Base-by-base conservation (phyloP, 2,797 vertebrate species). In the Pipistrellus kuhlii region DNA sequence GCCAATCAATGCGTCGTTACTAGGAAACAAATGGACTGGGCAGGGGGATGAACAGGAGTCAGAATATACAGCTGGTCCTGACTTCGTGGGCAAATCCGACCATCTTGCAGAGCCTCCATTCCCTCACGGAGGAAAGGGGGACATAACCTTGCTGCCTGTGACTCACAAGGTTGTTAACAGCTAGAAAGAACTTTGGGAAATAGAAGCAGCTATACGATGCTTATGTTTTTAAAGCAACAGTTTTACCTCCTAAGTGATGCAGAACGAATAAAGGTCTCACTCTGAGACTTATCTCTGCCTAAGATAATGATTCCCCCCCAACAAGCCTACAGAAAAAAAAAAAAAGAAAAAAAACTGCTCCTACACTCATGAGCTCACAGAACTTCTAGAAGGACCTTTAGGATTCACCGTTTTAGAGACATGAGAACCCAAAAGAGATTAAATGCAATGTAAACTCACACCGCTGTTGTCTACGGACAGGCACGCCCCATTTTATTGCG, bases 211-310 rank as follows among this genome's bases (percentile, higher is more conserved):
- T 77, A 35, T 48, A 5, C 32, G 20, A 13, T 0, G 51, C 20
- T 78, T 64, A 23, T 27, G 23, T 88, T 91, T 81, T 51, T 73
- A 82, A 94, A 69, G 78, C 41, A 89, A 35, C 25, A n/a, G 14
- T n/a, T 78, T 87, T 87, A 25, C 73, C 30, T 88, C 62, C 59
- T 95, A 75, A 66, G n/a, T 12, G 64, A 78, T 46, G 18, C 8
- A 13, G 3, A 9, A 13, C 72, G 30, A 35, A 32, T 59, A 88
- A 81, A 86, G 13, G 51, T 71, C 75, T 68, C 38, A 27, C 41
- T 53, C 75, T 41, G 41, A 30, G n/a, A 53, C 41, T 68, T 62
- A 48, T 21, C 18, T 90, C 38, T 92, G 35, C 64, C 55, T 81
- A 73, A 35, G 4, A 8, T 88, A 78, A 85, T 35, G n/a, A 57